These are phyloP conservation scores for Forficula auricularia DNA, from an alignment of 1,140 invertebrate species.

Conservation along the genomic window DNA sequence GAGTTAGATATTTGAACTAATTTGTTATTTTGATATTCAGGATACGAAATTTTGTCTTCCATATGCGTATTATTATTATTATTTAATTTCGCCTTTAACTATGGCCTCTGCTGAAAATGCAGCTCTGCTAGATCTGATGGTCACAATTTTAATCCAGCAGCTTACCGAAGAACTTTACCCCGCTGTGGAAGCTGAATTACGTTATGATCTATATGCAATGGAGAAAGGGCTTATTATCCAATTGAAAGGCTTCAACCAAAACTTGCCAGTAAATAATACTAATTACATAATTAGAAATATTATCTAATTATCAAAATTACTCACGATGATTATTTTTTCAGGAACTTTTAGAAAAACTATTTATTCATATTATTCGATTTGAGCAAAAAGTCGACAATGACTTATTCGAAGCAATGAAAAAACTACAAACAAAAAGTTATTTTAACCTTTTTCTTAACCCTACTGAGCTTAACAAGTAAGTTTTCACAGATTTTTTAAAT, in stretches of 20 bases:
- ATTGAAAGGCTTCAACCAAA: slow-evolving; percentile 58
- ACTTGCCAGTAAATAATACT: slow-evolving; percentile 40
- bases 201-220: too few relatives aligned
- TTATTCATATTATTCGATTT: slow-evolving; percentile 1
- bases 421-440: slow-evolving; percentile 44
- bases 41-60: slow-evolving; percentile 76
- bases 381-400: slow-evolving; percentile 28
- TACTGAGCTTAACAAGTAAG: slow-evolving; percentile 42
- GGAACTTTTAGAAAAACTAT: slow-evolving; percentile 9
- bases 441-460: slow-evolving; percentile 58
- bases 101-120: slow-evolving; percentile 24
- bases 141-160: slow-evolving; percentile 22
- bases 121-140: slow-evolving; percentile 16
- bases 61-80: slow-evolving; percentile 52
- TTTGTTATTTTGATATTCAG: too few relatives aligned
- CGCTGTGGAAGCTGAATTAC: slow-evolving; percentile 24
- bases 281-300: neutral
- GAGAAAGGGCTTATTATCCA: slow-evolving; percentile 46
- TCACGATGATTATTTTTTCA: slow-evolving; percentile 6
- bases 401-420: slow-evolving; percentile 48
- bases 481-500: slow-evolving; percentile 11
- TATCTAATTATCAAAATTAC: slow-evolving; percentile 3
- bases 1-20: too few relatives aligned
- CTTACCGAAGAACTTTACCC: slow-evolving; percentile 26
- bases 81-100: slow-evolving; percentile 49